Conservation (phyloP, 2,113 vertebrate genomes). For the Aplodontia rufa region DNA sequence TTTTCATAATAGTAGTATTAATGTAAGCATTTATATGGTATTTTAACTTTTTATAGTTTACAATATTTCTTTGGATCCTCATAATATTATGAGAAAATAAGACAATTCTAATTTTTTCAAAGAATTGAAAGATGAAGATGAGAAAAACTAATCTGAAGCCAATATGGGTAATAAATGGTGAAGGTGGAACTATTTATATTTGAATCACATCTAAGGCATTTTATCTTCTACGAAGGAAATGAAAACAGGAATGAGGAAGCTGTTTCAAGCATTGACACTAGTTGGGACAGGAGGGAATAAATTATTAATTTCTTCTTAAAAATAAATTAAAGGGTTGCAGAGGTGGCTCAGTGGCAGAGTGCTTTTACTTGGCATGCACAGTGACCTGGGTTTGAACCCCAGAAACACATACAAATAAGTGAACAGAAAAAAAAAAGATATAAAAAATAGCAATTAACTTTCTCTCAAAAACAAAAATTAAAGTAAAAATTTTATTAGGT, state of each 20-base stretch:
- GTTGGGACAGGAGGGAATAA: neutral
- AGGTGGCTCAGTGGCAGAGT: no score
- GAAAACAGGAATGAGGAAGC: neutral
- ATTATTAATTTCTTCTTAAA: constrained; percentile 41
- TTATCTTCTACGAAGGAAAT: neutral
- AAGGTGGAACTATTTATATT: neutral
- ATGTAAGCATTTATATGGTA: neutral
- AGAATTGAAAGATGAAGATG: neutral
- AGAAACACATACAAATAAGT: no score
- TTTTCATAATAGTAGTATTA: neutral
- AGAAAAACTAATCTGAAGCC: neutral
- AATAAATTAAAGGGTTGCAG: no score
- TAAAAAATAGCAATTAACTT: no score
- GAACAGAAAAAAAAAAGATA: no score
- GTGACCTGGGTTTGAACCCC: no score
- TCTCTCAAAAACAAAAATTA: no score
- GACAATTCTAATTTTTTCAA: neutral
- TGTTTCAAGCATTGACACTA: constrained; percentile 41
- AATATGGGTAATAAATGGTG: neutral
- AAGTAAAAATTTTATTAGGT: constrained; percentile 4
- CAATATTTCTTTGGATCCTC: neutral
- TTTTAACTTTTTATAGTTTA: neutral
- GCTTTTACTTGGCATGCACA: no score
- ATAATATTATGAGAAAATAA: neutral
- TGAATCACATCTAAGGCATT: constrained; percentile 8